These are phyloP conservation scores for Uloborus diversus DNA, from an alignment of 1,140 invertebrate genomes.

Conservation along the genomic window DNA sequence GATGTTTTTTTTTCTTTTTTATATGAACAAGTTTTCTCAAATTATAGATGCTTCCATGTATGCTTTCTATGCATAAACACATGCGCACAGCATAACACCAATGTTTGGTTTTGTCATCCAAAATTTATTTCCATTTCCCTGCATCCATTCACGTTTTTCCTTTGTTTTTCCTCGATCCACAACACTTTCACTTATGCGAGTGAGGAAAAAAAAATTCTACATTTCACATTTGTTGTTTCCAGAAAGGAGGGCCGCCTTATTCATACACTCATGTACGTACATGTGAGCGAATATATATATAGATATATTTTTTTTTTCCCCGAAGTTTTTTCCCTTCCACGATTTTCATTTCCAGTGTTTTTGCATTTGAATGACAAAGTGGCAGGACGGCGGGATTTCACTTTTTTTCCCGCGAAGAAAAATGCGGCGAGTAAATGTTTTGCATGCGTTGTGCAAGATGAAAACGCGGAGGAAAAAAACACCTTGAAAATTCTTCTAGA, in stretches of 20 bases:
- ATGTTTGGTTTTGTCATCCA: no score
- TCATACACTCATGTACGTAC: conserved; percentile 15
- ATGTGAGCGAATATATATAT: conserved; percentile 19
- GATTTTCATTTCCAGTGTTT: conserved; percentile 55
- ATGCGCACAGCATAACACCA: no score
- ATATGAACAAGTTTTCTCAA: no score
- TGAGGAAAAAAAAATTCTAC: no score
- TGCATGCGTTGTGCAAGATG: conserved; percentile 53
- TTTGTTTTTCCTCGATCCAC: background rate
- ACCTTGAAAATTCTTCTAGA: conserved; percentile 41
- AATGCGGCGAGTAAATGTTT: conserved; percentile 48
- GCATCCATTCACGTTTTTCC: background rate
- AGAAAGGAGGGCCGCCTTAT: background rate
- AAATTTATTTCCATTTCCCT: background rate
- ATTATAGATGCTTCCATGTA: no score
- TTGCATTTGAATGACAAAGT: conserved; percentile 56
- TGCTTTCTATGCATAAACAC: no score
- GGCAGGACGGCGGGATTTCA: background rate
- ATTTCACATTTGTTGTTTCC: conserved; percentile 42
- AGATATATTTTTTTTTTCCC: background rate
- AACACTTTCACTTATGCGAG: conserved; percentile 42
- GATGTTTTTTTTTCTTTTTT: no score
- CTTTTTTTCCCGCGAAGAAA: conserved; percentile 5
- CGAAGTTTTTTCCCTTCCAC: background rate
- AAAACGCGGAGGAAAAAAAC: conserved; percentile 23